These are phyloP conservation scores for Euproctis similis DNA, from an alignment of 2,888 invertebrate genomes.

Conservation along the genomic window DNA sequence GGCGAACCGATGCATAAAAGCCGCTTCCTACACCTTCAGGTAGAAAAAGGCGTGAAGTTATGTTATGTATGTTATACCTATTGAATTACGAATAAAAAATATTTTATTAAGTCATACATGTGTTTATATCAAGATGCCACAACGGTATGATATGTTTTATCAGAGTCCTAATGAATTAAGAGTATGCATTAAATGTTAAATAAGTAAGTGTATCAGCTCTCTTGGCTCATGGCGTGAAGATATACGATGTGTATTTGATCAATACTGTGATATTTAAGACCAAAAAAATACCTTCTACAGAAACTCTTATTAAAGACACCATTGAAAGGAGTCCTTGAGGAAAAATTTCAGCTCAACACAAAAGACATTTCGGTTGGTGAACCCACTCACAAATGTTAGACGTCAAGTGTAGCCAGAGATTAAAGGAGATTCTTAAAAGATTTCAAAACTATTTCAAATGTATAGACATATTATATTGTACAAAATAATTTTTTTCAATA, in stretches of 20 bases:
- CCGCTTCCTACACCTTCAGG: too few species aligned
- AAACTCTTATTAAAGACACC: conserved; percentile 20
- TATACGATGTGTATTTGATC: conserved; percentile 15
- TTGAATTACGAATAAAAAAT: too few species aligned
- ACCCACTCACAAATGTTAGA: conserved; percentile 22
- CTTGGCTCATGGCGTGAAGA: too few species aligned
- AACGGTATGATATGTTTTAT: too few species aligned
- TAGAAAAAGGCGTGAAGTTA: too few species aligned
- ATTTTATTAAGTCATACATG: too few species aligned
- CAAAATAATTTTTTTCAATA: neutral
- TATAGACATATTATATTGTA: conserved; percentile 7
- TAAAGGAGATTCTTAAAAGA: conserved; percentile 17
- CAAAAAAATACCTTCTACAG: conserved; percentile 15
- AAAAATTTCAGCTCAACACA: conserved; percentile 25
- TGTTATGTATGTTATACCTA: too few species aligned
- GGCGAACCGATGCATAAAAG: too few species aligned
- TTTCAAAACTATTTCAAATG: conserved; percentile 12
- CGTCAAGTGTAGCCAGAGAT: conserved; percentile 22
- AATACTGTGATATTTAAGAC: conserved; percentile 10
- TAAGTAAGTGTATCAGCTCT: too few species aligned
- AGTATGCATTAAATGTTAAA: too few species aligned
- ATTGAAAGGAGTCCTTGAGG: conserved; percentile 17
- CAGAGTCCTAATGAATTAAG: too few species aligned
- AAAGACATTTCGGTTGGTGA: conserved; percentile 29
- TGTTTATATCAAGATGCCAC: too few species aligned